These are phyloP conservation scores for Edolisoma coerulescens DNA, from an alignment of 2,113 vertebrate species.

Conservation along the genomic window DNA sequence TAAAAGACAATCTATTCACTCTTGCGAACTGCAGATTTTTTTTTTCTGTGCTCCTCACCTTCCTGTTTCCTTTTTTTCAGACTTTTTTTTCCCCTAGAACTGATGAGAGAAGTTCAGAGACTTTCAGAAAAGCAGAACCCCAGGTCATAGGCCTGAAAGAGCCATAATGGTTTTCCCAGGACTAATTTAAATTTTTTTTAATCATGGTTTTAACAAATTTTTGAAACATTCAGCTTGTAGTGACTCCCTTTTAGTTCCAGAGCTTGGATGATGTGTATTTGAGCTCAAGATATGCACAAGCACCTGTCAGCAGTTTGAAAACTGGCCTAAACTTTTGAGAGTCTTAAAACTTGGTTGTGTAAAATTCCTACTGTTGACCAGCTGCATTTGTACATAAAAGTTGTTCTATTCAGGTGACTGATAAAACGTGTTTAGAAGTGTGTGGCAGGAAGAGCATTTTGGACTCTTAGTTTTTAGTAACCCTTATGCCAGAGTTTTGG, in stretches of 20 bases:
- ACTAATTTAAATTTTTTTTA: neutral
- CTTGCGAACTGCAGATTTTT: neutral
- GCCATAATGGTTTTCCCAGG: neutral
- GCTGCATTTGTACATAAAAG: neutral
- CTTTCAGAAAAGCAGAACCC: neutral
- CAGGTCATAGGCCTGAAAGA: neutral
- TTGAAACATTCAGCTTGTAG: neutral
- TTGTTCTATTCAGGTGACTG: neutral
- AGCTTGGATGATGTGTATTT: neutral
- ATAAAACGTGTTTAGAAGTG: neutral
- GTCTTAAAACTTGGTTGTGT: neutral
- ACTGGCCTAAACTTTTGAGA: neutral
- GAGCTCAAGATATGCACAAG: neutral
- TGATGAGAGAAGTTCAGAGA: neutral
- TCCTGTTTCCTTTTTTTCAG: neutral
- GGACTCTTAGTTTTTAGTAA: neutral
- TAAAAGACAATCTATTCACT: neutral
- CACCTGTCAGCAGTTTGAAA: neutral
- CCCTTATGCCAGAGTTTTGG: neutral
- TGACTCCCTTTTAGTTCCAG: neutral
- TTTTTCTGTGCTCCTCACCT: rapidly evolving
- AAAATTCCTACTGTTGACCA: neutral
- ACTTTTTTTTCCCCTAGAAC: neutral
- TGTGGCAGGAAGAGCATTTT: neutral
- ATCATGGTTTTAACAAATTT: neutral